Base-by-base conservation (phyloP, 1,140 invertebrate species). In the Meloidogyne floridensis region DNA sequence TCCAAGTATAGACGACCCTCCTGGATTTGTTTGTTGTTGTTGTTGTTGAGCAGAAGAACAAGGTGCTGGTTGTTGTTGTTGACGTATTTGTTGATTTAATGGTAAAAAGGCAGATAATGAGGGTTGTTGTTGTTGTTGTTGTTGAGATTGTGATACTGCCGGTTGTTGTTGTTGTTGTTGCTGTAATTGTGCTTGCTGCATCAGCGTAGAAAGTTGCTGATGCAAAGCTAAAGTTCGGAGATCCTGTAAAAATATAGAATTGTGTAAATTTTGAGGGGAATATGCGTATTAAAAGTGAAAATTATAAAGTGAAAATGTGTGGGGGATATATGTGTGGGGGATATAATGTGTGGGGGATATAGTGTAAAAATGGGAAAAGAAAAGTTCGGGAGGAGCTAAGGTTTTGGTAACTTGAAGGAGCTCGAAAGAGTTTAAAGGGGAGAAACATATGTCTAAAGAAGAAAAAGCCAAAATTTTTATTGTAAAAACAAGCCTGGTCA, bases 151-250 rank as follows among this genome's bases (percentile, higher is more conserved):
- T 11, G 75, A 59, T 8, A 65, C 59, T 65, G 15, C 6, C 6
- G 59, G 71, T 43, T 79, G 77, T 51, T 79, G 77, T 65, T 32
- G 32, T 32, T 32, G 20, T 32, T 32, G 77, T 65, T 54, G 51
- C 47, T 81, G 76, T 47, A 18, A 53, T 20, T 72, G 77, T 18
- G 69, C n/a, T 65, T 65, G 70, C 71, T 82, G 81, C 81, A 82
- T 82, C 32, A 75, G 71, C 5, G 81, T 69, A 71, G 74, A 32
- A 10, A 82, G 54, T 51, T 82, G 81, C 51, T 82, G 81, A 18
- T 82, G 81, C 70, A 81, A 54, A 54, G 72, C 72, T 56, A 82
- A 65, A 51, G 81, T 71, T 59, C 81, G 77, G 10, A 82, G 72
- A 47, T 82, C 81, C 81, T 82, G 1, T 32, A 32, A 32, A 32